phyloP scores from a whole-genome alignment of 2,113 vertebrate species.

The Tetraodon nigroviridis region DNA sequence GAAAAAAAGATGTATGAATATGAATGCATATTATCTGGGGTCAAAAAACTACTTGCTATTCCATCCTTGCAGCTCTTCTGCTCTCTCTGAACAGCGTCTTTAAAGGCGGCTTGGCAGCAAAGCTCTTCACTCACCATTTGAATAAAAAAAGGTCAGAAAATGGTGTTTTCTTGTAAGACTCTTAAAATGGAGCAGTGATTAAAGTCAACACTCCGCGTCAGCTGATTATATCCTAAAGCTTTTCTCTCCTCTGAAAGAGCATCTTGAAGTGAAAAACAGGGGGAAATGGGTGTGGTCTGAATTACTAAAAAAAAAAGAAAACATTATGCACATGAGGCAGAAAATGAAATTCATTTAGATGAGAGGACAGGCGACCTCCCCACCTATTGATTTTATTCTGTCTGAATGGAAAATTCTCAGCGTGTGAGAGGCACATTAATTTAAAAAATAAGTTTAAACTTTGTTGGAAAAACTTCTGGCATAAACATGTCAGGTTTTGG shows the following conservation, averaged over 20 bases:
- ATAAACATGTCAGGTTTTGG: neutral
- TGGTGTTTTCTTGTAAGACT: neutral
- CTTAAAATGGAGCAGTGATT: conserved; percentile 6
- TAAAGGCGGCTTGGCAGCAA: conserved; percentile 5
- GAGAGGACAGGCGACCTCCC: conserved; percentile 46
- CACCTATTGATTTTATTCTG: conserved; percentile 61
- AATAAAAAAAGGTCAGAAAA: conserved; percentile 18
- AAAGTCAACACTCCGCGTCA: neutral
- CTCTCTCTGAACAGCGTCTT: conserved; percentile 1
- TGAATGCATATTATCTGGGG: conserved; percentile 23
- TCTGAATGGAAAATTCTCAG: conserved; percentile 39
- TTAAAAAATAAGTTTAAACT: conserved; percentile 38
- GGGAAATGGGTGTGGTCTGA: conserved; percentile 12
- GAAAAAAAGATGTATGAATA: conserved; percentile 18
- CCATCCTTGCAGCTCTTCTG: conserved; percentile 5
- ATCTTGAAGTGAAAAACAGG: neutral
- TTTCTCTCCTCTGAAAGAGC: too few species aligned
- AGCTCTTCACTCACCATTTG: conserved; percentile 26
- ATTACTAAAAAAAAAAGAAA: conserved; percentile 32
- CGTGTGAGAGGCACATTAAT: conserved; percentile 57
- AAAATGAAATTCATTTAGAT: conserved; percentile 51
- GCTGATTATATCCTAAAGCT: too few species aligned
- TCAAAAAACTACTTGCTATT: conserved; percentile 26
- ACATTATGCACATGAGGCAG: conserved; percentile 55
- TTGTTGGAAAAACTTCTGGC: conserved; percentile 43